Conservation (phyloP, 1,140 invertebrate species). For the Elysia chlorotica region DNA sequence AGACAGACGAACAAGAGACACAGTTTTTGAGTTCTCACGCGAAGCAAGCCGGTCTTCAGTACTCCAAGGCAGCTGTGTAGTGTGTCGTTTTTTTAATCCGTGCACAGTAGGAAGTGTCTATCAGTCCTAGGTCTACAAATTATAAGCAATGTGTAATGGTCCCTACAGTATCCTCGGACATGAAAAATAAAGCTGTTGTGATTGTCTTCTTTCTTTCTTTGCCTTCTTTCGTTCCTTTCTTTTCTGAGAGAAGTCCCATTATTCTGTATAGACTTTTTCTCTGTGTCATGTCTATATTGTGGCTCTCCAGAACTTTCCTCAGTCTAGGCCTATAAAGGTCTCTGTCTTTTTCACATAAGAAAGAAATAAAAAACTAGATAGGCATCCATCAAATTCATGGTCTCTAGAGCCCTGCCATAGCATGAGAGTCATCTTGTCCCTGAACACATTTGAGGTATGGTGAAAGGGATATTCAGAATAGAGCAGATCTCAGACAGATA, state of each 20-base stretch:
- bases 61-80: too few relatives aligned
- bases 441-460: conserved; percentile 33
- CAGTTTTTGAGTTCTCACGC: too few relatives aligned
- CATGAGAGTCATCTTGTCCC: conserved; percentile 38
- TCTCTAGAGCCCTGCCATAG: conserved; percentile 34
- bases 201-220: conserved; percentile 26
- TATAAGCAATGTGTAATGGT: too few relatives aligned
- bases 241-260: conserved; percentile 2
- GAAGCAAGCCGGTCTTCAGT: too few relatives aligned
- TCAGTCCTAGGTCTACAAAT: too few relatives aligned
- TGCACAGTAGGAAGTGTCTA: too few relatives aligned
- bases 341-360: conserved; percentile 16
- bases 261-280: conserved; percentile 18
- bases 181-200: conserved; percentile 18
- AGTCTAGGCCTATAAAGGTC: not conserved
- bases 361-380: conserved; percentile 31
- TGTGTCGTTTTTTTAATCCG: too few relatives aligned
- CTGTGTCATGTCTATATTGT: not conserved
- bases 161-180: not conserved
- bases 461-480: conserved; percentile 28
- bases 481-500: conserved; percentile 36
- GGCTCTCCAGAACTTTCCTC: conserved; percentile 3
- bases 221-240: conserved; percentile 26
- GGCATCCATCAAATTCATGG: conserved; percentile 23
- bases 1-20: too few relatives aligned